Base-by-base conservation (phyloP, 2,888 invertebrate species). In the Eubasilissa splendida region DNA sequence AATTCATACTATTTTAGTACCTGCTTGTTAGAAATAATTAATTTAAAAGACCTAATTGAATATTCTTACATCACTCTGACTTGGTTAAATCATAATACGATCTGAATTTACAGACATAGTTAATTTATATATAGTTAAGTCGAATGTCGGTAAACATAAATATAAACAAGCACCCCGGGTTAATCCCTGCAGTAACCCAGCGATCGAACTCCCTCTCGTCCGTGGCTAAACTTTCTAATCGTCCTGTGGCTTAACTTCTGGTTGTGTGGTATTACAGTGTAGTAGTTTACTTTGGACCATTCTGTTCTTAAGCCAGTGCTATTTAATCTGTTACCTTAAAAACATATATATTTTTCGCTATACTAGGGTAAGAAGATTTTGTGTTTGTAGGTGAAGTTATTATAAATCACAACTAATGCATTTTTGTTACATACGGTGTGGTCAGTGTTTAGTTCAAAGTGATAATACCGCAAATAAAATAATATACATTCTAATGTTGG, bases 201-300 rank as follows among this genome's bases (percentile, higher is more conserved):
- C 66, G 65, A 76, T 76, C 76, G 76, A 76, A 76, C 65, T 76
- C 42, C n/a, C 54, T 31, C 76, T 66, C 65, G 76, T 54, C 76
- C 59, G 54, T 52, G 66, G 76, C 52, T 33, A 65, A 76, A 76
- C 76, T 68, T 68, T 68, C 68, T 74, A 74, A 74, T 74, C 74
- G 74, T 59, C 59, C 59, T 74, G 74, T 74, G 74, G 74, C 60
- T 74, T 74, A 74, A 74, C 74, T 74, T 74, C 56, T 59, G 74
- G 74, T 74, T 56, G 54, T 73, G 73, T 73, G 56, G 73, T 63
- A 33, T 68, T 68, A 68, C 68, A 50, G 68, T 68, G 52, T 68
- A 68, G 68, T 50, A 68, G 50, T 68, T 68, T 50, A 52, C 42
- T 68, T 68, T 33, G 50, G 68, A 68, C 33, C 68, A 68, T 50